Conservation (phyloP, 2,888 invertebrate species). For the Spisula subtruncata region DNA sequence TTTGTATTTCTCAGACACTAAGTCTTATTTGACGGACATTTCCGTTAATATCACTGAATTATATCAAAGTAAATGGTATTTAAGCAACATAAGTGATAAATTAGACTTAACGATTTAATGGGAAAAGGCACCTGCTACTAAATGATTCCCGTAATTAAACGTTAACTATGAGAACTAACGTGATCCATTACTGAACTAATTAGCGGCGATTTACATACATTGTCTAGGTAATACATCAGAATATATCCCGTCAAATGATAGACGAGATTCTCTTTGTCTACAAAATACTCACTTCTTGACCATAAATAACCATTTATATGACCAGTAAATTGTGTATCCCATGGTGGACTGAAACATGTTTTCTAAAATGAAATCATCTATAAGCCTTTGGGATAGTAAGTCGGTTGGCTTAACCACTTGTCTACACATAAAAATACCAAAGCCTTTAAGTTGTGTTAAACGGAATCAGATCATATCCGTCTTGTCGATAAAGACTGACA, state of each 20-base stretch:
- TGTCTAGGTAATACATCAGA: conserved; percentile 5
- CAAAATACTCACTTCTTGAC: not conserved
- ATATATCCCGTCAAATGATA: not conserved
- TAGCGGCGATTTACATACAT: not conserved
- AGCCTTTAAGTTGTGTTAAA: too few species aligned
- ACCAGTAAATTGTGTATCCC: too few species aligned
- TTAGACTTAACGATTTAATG: not conserved
- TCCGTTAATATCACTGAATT: too few species aligned
- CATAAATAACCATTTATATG: too few species aligned
- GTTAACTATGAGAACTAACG: not conserved
- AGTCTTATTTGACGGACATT: too few species aligned
- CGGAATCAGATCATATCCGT: too few species aligned
- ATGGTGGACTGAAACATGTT: too few species aligned
- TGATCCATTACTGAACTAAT: conserved; percentile 3
- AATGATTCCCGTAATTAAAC: not conserved
- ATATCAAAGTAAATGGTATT: not conserved
- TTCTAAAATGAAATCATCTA: too few species aligned
- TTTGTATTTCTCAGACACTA: too few species aligned
- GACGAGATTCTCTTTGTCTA: not conserved
- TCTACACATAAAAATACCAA: not conserved
- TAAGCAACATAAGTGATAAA: not conserved
- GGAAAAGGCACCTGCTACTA: not conserved
- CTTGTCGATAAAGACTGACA: too few species aligned
- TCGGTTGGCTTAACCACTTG: not conserved
- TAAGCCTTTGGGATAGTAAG: too few species aligned